Evolutionary conservation across 2,797 vertebrate genomes (phyloP).

Genomic region (Corythornis leucogaster): DNA sequence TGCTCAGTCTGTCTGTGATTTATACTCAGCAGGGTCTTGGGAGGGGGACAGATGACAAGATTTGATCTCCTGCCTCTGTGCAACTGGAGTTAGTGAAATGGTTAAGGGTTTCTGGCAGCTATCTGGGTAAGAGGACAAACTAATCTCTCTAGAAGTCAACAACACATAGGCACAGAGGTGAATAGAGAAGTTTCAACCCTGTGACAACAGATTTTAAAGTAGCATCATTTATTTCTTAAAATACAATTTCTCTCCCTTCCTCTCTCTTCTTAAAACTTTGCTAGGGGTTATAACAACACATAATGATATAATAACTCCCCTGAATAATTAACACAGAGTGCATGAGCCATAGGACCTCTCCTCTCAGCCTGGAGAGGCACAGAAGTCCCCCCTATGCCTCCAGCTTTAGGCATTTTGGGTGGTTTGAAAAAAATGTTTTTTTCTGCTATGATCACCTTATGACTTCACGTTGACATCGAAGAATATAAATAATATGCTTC

Average conservation of each 20-base stretch:
- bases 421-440: background rate
- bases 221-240: background rate
- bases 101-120: background rate
- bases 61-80: background rate
- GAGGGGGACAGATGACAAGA: background rate
- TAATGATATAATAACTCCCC: background rate
- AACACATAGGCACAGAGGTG: background rate
- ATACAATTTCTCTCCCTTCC: background rate
- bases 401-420: background rate
- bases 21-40: background rate
- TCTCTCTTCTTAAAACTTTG: background rate
- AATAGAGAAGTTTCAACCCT: background rate
- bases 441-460: background rate
- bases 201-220: background rate
- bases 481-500: background rate
- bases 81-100: background rate
- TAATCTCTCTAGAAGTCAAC: background rate
- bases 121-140: background rate
- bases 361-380: background rate
- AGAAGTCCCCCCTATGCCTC: background rate
- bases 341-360: background rate
- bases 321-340: background rate
- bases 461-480: background rate
- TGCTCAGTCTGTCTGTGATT: background rate
- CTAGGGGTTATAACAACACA: background rate